Percentiles rank a stretch among this genome's conserved stretches.
Conservation (phyloP, 2,888 invertebrate species). For the Exocentrus adspersus region DNA sequence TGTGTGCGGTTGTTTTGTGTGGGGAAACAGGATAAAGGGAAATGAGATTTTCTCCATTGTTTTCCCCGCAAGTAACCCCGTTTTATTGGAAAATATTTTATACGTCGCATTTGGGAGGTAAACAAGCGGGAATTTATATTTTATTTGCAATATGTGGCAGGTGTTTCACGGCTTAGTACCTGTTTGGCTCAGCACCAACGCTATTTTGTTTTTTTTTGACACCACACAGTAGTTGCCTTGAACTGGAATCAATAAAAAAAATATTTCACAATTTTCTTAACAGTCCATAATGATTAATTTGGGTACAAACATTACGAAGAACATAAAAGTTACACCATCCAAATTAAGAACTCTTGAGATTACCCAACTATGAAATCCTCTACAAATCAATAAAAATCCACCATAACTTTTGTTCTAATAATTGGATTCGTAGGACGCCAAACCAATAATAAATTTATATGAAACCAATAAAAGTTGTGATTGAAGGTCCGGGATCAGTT, state of each 20-base stretch:
- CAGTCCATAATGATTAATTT: too few relatives aligned
- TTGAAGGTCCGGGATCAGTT: constrained; percentile 4
- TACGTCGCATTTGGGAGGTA: not conserved
- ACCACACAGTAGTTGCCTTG: too few relatives aligned
- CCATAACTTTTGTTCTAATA: not conserved
- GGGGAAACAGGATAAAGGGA: not conserved
- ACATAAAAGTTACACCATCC: too few relatives aligned
- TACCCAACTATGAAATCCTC: not conserved
- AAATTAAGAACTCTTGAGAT: too few relatives aligned
- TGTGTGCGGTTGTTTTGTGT: not conserved
- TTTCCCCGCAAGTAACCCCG: not conserved
- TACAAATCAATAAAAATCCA: not conserved
- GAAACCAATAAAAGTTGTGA: constrained; percentile 16
- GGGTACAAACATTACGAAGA: too few relatives aligned
- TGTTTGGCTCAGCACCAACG: too few relatives aligned
- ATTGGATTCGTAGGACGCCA: constrained; percentile 10
- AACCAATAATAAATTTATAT: constrained; percentile 14
- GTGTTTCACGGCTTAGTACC: not conserved
- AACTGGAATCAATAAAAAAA: too few relatives aligned
- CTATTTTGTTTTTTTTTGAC: too few relatives aligned
- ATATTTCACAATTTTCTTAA: too few relatives aligned
- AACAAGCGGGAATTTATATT: not conserved
- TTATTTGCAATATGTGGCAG: not conserved
- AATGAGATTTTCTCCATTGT: not conserved
- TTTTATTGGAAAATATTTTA: not conserved